phyloP scores from a whole-genome alignment of 2,888 invertebrate genomes.

The Gastracanthus pulcherrimus region DNA sequence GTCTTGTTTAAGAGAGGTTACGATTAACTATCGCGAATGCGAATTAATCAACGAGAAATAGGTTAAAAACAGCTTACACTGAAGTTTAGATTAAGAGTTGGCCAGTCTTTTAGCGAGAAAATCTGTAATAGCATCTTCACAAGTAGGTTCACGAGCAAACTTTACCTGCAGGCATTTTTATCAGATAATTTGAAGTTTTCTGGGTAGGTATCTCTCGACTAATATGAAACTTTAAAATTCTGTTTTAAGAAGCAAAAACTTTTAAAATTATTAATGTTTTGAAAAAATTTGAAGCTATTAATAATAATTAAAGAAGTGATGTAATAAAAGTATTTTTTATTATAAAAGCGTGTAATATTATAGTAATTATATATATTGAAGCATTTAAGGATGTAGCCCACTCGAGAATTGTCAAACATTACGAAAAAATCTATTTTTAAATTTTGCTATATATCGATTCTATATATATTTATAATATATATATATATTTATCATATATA shows the following conservation, averaged over 20 bases:
- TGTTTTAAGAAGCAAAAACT: not conserved
- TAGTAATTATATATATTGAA: no score
- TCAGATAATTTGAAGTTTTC: constrained; percentile 23
- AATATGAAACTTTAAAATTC: constrained; percentile 1
- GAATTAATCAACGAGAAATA: not conserved
- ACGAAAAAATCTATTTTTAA: no score
- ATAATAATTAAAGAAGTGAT: no score
- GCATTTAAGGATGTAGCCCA: no score
- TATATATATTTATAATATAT: no score
- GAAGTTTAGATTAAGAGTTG: not conserved
- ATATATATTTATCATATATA: no score
- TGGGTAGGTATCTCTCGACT: not conserved
- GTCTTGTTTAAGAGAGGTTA: not conserved
- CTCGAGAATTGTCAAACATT: no score
- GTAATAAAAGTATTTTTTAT: no score
- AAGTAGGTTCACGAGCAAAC: constrained; percentile 12
- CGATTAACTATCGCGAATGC: not conserved
- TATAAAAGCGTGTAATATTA: not conserved
- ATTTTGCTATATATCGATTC: no score
- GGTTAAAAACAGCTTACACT: not conserved
- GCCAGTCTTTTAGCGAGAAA: not conserved
- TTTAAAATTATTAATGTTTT: not conserved
- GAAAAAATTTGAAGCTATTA: no score
- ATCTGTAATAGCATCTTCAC: constrained; percentile 18
- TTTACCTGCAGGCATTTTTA: constrained; percentile 16